phyloP scores from a whole-genome alignment of 2,888 invertebrate genomes.

The Thera obeliscata region DNA sequence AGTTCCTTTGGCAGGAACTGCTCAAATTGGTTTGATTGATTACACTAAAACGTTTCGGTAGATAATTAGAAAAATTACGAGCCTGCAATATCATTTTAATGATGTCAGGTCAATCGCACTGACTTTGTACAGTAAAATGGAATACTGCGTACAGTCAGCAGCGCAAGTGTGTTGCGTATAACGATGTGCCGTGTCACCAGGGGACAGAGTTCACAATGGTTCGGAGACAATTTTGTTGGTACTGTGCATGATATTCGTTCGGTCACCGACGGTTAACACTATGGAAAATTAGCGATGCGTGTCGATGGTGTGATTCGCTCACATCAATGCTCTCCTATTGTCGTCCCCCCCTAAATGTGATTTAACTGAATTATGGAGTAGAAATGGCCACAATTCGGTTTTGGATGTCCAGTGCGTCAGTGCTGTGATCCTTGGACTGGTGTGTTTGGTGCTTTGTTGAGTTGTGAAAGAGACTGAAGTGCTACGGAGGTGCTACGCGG shows the following conservation, averaged over 20 bases:
- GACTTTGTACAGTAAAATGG: constrained; percentile 39
- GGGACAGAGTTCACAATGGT: constrained; percentile 26
- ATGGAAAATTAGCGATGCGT: constrained; percentile 81
- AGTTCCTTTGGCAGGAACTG: constrained; percentile 3
- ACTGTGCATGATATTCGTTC: constrained; percentile 66
- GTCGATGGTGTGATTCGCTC: constrained; percentile 82
- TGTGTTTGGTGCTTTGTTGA: constrained; percentile 56
- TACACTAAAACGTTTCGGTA: constrained; percentile 11
- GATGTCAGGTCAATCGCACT: constrained; percentile 43
- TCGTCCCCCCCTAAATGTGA: constrained; percentile 80
- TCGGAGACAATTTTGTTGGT: constrained; percentile 27
- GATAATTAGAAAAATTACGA: constrained; percentile 24
- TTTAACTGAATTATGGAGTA: constrained; percentile 83
- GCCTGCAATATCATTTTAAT: constrained; percentile 36
- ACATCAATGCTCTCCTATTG: constrained; percentile 82
- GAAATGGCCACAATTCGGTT: constrained; percentile 80
- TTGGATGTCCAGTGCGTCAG: constrained; percentile 70
- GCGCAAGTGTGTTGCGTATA: constrained; percentile 10
- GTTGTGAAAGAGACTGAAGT: constrained; percentile 57
- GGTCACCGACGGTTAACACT: constrained; percentile 68
- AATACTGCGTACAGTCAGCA: constrained; percentile 32
- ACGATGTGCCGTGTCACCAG: constrained; percentile 8
- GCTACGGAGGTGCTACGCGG: constrained; percentile 70
- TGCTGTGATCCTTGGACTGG: constrained; percentile 49
- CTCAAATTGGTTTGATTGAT: constrained; percentile 12